Percentiles rank a stretch among this genome's conserved stretches.
Conservation (phyloP, 2,888 invertebrate genomes). For the Leptinotarsa peninsularis region DNA sequence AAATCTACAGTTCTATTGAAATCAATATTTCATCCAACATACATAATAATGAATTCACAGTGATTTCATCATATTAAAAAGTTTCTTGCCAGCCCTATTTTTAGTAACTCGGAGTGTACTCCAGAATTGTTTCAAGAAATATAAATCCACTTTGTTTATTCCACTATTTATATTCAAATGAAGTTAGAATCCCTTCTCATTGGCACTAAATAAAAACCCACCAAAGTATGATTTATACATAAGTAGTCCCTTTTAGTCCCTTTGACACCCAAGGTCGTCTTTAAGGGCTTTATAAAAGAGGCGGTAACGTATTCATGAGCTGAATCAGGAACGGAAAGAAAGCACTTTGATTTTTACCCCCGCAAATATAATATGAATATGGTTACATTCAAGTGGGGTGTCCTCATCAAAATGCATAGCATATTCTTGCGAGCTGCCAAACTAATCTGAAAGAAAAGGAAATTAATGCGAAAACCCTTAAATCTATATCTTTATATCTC, state of each 20-base stretch:
- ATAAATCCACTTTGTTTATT: slow-evolving; percentile 44
- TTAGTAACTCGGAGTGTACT: neutral
- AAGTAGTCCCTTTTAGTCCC: slow-evolving; percentile 59
- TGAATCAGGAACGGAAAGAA: slow-evolving; percentile 58
- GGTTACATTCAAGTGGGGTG: slow-evolving; percentile 62
- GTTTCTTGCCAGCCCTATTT: neutral
- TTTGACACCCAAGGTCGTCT: slow-evolving; percentile 58
- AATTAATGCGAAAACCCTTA: slow-evolving; percentile 54
- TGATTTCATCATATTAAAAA: neutral
- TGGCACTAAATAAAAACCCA: slow-evolving; percentile 55
- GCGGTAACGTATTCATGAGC: slow-evolving; percentile 62
- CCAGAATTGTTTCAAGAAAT: slow-evolving; percentile 32
- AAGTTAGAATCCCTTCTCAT: slow-evolving; percentile 53
- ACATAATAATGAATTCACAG: no score
- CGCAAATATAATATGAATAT: slow-evolving; percentile 65
- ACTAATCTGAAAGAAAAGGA: slow-evolving; percentile 61
- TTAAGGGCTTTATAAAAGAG: slow-evolving; percentile 59
- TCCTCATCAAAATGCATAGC: slow-evolving; percentile 66
- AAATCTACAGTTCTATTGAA: no score
- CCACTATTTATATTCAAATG: slow-evolving; percentile 51
- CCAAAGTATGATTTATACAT: slow-evolving; percentile 60
- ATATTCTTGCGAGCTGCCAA: slow-evolving; percentile 58
- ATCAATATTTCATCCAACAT: no score
- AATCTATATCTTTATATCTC: slow-evolving; percentile 29
- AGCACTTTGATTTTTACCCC: slow-evolving; percentile 66